Evolutionary conservation across 1,140 invertebrate species (phyloP).

Genomic region (Trachymyrmex septentrionalis): DNA sequence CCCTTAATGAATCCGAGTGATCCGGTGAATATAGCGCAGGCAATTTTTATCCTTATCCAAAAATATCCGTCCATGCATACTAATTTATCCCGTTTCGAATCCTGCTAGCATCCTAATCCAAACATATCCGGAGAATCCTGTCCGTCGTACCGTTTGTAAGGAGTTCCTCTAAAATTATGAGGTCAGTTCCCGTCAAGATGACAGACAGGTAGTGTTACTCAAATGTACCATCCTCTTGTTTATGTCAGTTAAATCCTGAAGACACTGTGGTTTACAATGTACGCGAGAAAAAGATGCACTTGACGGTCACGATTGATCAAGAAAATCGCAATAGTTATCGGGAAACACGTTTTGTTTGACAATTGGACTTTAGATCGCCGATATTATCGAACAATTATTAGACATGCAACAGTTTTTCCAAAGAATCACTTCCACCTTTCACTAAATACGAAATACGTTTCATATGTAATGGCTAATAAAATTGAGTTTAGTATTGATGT

Average conservation of each 20-base stretch:
- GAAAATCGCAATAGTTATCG: constrained; percentile 5
- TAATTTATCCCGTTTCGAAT: constrained; percentile 70
- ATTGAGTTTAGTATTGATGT: constrained; percentile 27
- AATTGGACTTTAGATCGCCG: constrained; percentile 35
- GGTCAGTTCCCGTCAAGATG: constrained; percentile 66
- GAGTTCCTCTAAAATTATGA: constrained; percentile 73
- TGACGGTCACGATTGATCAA: constrained; percentile 44
- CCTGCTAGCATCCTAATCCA: constrained; percentile 73
- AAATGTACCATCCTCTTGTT: constrained; percentile 71
- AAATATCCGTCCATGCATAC: constrained; percentile 75
- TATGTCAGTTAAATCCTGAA: constrained; percentile 59
- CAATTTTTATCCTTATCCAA: constrained; percentile 80
- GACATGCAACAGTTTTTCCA: constrained; percentile 28
- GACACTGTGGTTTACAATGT: constrained; percentile 51
- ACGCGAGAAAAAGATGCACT: constrained; percentile 64
- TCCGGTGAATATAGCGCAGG: constrained; percentile 73
- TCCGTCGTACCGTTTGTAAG: constrained; percentile 49
- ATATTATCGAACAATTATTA: constrained; percentile 29
- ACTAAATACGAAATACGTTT: constrained; percentile 42
- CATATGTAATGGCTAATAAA: constrained; percentile 18
- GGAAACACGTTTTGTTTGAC: constrained; percentile 12
- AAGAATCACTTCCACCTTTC: constrained; percentile 58
- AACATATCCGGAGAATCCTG: constrained; percentile 75
- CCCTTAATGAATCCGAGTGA: constrained; percentile 70
- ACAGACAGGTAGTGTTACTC: constrained; percentile 58